These are phyloP conservation scores for Percopsis transmontana DNA, from an alignment of 2,113 vertebrate genomes.

Conservation along the genomic window DNA sequence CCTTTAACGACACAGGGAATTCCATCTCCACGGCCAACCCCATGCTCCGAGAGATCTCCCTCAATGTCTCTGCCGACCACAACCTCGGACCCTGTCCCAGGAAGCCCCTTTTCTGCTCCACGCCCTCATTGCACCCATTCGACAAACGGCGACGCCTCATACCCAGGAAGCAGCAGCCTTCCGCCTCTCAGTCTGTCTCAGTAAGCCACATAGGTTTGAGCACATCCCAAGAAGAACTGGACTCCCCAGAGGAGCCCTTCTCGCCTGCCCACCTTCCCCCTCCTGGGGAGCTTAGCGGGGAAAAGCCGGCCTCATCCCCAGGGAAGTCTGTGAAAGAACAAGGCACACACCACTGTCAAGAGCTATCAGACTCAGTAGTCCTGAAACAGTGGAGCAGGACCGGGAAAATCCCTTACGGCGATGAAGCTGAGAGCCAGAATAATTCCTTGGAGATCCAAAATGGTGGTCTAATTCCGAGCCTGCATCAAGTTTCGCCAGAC, in stretches of 20 bases:
- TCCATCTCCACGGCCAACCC: slow-evolving; percentile 7
- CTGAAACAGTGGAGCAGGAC: neutral
- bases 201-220: slow-evolving; percentile 23
- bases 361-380: slow-evolving; percentile 21
- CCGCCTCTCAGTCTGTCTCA: slow-evolving; percentile 17
- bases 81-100: slow-evolving; percentile 29
- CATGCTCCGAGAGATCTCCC: slow-evolving; percentile 43
- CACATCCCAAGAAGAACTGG: slow-evolving; percentile 27
- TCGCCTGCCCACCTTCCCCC: neutral
- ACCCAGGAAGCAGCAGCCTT: slow-evolving; percentile 14
- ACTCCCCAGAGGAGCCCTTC: neutral
- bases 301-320: slow-evolving; percentile 6
- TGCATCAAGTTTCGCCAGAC: slow-evolving; percentile 12
- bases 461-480: neutral
- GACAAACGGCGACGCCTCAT: slow-evolving; percentile 5
- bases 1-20: slow-evolving; percentile 11
- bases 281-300: neutral
- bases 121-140: slow-evolving; percentile 49
- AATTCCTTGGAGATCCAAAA: neutral
- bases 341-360: slow-evolving; percentile 3
- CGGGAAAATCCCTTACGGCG: neutral
- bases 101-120: slow-evolving; percentile 70
- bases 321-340: neutral
- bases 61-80: slow-evolving; percentile 45
- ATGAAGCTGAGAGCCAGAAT: neutral